These are phyloP conservation scores for Lepilemur septentrionalis DNA, from an alignment of 2,797 vertebrate genomes.

Conservation along the genomic window DNA sequence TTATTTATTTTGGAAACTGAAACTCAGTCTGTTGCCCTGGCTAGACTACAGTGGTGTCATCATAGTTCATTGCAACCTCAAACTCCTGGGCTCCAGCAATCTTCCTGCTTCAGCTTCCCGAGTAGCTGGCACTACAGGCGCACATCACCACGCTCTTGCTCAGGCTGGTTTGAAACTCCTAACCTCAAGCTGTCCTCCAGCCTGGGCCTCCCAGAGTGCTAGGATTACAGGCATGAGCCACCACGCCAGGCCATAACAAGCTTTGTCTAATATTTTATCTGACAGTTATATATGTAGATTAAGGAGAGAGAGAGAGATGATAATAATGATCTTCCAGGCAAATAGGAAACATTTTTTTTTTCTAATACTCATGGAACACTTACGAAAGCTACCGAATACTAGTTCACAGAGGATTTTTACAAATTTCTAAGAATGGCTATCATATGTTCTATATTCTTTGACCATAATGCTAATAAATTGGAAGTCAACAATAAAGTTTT, in stretches of 20 bases:
- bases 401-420: background rate
- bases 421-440: background rate
- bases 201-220: too few species aligned
- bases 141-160: too few species aligned
- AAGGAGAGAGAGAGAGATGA: background rate
- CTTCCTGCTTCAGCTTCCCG: too few species aligned
- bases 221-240: too few species aligned
- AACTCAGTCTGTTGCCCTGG: too few species aligned
- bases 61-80: too few species aligned
- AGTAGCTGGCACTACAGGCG: too few species aligned
- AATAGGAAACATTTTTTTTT: background rate
- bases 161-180: too few species aligned
- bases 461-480: background rate
- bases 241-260: background rate
- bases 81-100: too few species aligned
- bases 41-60: too few species aligned
- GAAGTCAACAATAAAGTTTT: slow-evolving; percentile 2
- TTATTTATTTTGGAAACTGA: too few species aligned
- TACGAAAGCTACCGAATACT: background rate
- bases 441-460: background rate
- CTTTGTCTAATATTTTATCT: background rate
- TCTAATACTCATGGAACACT: background rate
- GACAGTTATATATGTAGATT: background rate
- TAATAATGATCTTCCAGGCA: background rate
- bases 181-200: too few species aligned